Percentiles rank a stretch among this genome's conserved stretches.
These are phyloP conservation scores for Talpa occidentalis DNA, from an alignment of 2,113 vertebrate species.

Conservation along the genomic window DNA sequence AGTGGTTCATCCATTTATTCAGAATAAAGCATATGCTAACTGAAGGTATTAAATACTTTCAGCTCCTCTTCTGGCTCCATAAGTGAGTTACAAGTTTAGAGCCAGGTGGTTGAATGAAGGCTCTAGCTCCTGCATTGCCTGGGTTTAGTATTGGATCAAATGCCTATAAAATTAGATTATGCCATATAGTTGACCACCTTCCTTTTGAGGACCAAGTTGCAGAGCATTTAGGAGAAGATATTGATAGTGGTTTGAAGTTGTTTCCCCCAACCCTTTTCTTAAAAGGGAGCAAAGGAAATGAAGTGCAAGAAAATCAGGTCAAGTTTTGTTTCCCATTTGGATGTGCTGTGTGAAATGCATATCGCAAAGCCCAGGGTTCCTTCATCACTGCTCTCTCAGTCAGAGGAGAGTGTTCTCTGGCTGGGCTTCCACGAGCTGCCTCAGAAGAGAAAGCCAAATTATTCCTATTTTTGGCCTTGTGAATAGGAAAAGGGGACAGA, in stretches of 20 bases:
- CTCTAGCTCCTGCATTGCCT: too few relatives aligned
- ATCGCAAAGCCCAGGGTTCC: conserved; percentile 12
- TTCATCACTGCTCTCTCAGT: background rate
- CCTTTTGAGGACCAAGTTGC: background rate
- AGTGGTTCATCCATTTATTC: too few relatives aligned
- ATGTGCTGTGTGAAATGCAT: background rate
- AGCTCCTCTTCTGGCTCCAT: too few relatives aligned
- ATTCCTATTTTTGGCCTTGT: conserved; percentile 65
- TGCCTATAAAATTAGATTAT: background rate
- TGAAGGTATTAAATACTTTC: too few relatives aligned
- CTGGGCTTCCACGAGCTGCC: conserved; percentile 23
- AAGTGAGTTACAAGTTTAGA: too few relatives aligned
- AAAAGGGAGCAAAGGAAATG: background rate
- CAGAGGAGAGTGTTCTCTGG: conserved; percentile 47
- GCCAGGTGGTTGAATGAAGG: too few relatives aligned
- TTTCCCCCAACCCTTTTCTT: background rate
- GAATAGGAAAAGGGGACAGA: conserved; percentile 65
- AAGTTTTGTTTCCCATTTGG: conserved; percentile 25
- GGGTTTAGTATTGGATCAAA: background rate
- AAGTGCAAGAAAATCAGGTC: conserved; percentile 43
- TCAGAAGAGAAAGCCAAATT: conserved; percentile 54
- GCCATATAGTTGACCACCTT: background rate
- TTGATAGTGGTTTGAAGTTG: background rate
- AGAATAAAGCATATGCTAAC: too few relatives aligned
- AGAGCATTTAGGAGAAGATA: background rate